Evolutionary conservation across 2,888 invertebrate species (phyloP).

Genomic region (Zaprionus bogoriensis): DNA sequence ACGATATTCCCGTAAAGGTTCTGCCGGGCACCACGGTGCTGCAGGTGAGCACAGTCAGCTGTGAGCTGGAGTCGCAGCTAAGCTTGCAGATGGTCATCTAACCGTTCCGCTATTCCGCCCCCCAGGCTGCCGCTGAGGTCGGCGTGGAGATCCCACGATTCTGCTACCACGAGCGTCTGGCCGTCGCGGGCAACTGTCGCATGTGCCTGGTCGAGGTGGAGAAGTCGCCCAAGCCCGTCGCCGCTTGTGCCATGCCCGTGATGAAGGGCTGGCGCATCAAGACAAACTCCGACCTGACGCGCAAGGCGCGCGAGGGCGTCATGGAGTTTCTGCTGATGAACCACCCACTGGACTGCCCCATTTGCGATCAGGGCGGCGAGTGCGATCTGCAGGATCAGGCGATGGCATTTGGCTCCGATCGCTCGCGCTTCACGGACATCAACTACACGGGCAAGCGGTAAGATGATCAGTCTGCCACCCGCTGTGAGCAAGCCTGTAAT

Average conservation of each 20-base stretch:
- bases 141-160: conserved; percentile 99
- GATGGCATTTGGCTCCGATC: conserved; percentile 98
- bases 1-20: conserved; percentile 97
- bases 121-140: conserved; percentile 94
- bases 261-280: conserved; percentile 99
- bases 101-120: neutral
- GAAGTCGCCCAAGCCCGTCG: conserved; percentile 98
- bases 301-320: conserved; percentile 91
- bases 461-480: no score
- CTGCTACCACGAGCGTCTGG: conserved; percentile 99
- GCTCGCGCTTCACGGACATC: conserved; percentile 96
- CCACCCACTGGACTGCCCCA: conserved; percentile 99
- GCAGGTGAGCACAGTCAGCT: conserved; percentile 86
- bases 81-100: neutral
- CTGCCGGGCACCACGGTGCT: conserved; percentile 98
- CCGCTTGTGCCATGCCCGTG: conserved; percentile 99
- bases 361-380: conserved; percentile 99
- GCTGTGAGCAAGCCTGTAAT: no score
- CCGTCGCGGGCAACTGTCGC: conserved; percentile 99
- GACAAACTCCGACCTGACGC: conserved; percentile 97
- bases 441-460: conserved; percentile 95
- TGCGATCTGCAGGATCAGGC: conserved; percentile 99
- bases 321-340: conserved; percentile 99
- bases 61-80: no score
- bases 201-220: conserved; percentile 99